Conservation (phyloP, 2,888 invertebrate species). For the Cheilosia urbana region DNA sequence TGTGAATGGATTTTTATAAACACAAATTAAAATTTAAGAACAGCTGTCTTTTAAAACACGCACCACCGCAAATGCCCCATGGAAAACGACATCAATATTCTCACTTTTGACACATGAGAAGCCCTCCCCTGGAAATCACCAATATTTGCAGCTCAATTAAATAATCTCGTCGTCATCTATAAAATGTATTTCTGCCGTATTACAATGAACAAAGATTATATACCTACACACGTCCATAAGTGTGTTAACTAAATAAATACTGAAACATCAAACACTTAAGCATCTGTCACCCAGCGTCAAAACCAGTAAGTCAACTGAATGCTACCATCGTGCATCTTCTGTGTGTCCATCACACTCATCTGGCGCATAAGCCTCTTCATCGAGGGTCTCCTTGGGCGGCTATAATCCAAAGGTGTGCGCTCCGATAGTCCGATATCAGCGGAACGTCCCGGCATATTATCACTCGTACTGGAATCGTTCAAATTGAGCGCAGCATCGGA, state of each 20-base stretch:
- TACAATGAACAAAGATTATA: conserved; percentile 44
- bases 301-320: conserved; percentile 96
- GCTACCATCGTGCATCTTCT: conserved; percentile 90
- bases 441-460: conserved; percentile 79
- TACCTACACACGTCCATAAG: not conserved
- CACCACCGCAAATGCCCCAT: too few relatives aligned
- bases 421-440: conserved; percentile 80
- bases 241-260: conserved; percentile 25
- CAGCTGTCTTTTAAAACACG: too few relatives aligned
- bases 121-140: not conserved
- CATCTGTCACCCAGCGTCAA: conserved; percentile 80
- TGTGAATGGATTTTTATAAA: too few relatives aligned
- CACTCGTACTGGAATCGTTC: conserved; percentile 79
- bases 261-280: conserved; percentile 37
- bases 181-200: conserved; percentile 45
- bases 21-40: too few relatives aligned
- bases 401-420: conserved; percentile 83
- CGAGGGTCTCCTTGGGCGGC: conserved; percentile 84
- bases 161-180: not conserved
- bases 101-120: not conserved
- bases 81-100: too few relatives aligned
- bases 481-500: conserved; percentile 81
- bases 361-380: conserved; percentile 90
- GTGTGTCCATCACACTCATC: conserved; percentile 92
- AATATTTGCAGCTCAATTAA: not conserved